Evolutionary conservation across 1,140 invertebrate species (phyloP).

Genomic region (Dolichoris vasculosae): DNA sequence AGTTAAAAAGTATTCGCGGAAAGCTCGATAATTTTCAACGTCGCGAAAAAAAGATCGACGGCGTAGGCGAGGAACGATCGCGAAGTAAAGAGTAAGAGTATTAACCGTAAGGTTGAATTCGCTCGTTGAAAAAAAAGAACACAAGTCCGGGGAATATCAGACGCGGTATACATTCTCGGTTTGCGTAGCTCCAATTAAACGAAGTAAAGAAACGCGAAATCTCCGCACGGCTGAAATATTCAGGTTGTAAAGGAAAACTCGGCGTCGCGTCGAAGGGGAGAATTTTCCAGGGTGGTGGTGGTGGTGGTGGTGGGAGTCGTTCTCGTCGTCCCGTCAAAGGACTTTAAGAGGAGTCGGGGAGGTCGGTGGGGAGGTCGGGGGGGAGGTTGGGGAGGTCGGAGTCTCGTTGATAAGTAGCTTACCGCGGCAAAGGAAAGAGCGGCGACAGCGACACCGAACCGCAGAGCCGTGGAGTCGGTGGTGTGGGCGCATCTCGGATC

Average conservation of each 20-base stretch:
- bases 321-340: slow-evolving; percentile 13
- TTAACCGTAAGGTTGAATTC: not conserved
- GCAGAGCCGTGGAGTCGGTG: slow-evolving; percentile 77
- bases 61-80: not conserved
- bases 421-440: slow-evolving; percentile 78
- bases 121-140: not conserved
- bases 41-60: not conserved
- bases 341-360: slow-evolving; percentile 12
- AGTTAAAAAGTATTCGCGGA: too few species aligned
- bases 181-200: not conserved
- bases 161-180: not conserved
- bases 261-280: not conserved
- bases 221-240: not conserved
- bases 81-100: not conserved
- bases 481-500: slow-evolving; percentile 77
- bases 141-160: too few species aligned
- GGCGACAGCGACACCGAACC: slow-evolving; percentile 80
- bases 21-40: not conserved
- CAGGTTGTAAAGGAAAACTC: not conserved
- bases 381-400: slow-evolving; percentile 20
- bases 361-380: slow-evolving; percentile 6
- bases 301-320: not conserved
- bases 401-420: slow-evolving; percentile 43
- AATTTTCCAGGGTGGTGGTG: not conserved
- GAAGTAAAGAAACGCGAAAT: not conserved